phyloP scores from a whole-genome alignment of 2,797 vertebrate species.

The Coracias cyanogaster region DNA sequence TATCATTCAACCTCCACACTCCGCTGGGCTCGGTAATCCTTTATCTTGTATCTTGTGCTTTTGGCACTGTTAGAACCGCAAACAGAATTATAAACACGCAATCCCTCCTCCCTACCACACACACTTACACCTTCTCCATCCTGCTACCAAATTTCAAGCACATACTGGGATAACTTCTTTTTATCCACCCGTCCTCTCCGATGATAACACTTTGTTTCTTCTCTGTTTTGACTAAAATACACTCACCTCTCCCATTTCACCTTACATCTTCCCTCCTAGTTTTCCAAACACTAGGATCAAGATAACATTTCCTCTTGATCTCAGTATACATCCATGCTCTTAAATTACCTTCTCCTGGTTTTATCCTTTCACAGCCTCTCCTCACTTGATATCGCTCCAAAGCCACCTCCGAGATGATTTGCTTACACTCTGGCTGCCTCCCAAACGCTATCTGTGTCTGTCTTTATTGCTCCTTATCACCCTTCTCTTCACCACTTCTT shows the following conservation, averaged over 20 bases:
- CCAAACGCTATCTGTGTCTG: not conserved
- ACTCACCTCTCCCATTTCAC: not conserved
- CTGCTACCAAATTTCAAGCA: not conserved
- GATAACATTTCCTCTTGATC: conserved; percentile 41
- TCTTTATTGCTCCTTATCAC: conserved; percentile 3
- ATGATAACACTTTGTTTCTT: not conserved
- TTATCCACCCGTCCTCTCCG: not conserved
- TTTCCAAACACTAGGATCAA: conserved; percentile 12
- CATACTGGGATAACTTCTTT: not conserved
- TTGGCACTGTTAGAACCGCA: not conserved
- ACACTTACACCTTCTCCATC: not conserved
- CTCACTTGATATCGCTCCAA: not conserved
- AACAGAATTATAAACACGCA: not conserved
- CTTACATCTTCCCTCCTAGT: conserved; percentile 23
- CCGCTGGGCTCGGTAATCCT: not conserved
- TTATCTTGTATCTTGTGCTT: not conserved
- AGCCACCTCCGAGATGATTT: conserved; percentile 8
- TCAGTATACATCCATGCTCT: not conserved
- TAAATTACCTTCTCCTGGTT: conserved; percentile 5
- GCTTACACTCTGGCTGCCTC: conserved; percentile 38
- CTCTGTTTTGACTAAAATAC: not conserved
- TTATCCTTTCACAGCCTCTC: not conserved
- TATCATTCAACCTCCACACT: not conserved
- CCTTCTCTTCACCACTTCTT: not conserved
- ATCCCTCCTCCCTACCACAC: not conserved